phyloP scores from a whole-genome alignment of 2,888 invertebrate genomes.

The Acleris laterana region DNA sequence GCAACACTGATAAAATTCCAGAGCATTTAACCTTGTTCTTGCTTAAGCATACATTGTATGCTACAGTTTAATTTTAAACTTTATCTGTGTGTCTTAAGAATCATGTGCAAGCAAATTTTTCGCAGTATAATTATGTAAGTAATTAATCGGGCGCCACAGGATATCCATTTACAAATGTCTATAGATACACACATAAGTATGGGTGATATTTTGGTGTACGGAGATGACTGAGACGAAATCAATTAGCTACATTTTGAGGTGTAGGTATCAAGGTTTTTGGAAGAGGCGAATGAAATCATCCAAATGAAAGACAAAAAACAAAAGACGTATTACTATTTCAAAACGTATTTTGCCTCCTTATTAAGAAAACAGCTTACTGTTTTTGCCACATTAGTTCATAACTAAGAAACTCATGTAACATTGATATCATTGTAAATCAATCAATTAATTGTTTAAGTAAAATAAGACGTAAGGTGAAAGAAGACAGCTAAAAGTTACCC shows the following conservation, averaged over 20 bases:
- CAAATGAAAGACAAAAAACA: neutral
- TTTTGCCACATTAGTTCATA: too few relatives aligned
- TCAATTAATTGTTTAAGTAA: too few relatives aligned
- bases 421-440: too few relatives aligned
- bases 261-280: slow-evolving; percentile 19
- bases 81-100: slow-evolving; percentile 23
- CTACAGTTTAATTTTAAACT: slow-evolving; percentile 22
- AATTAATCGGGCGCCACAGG: slow-evolving; percentile 59
- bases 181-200: slow-evolving; percentile 6
- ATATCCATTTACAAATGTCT: slow-evolving; percentile 55
- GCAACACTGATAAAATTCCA: slow-evolving; percentile 24
- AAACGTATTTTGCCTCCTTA: too few relatives aligned
- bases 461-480: too few relatives aligned
- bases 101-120: slow-evolving; percentile 26
- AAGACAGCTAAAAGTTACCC: too few relatives aligned
- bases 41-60: slow-evolving; percentile 18
- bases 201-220: slow-evolving; percentile 10
- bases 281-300: neutral
- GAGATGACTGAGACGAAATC: slow-evolving; percentile 11
- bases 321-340: neutral
- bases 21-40: slow-evolving; percentile 10
- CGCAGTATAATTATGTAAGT: slow-evolving; percentile 42
- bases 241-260: slow-evolving; percentile 16
- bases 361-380: too few relatives aligned
- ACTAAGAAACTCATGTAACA: too few relatives aligned